Evolutionary conservation across 2,113 vertebrate genomes (phyloP).

Genomic region (Mungos mungo): DNA sequence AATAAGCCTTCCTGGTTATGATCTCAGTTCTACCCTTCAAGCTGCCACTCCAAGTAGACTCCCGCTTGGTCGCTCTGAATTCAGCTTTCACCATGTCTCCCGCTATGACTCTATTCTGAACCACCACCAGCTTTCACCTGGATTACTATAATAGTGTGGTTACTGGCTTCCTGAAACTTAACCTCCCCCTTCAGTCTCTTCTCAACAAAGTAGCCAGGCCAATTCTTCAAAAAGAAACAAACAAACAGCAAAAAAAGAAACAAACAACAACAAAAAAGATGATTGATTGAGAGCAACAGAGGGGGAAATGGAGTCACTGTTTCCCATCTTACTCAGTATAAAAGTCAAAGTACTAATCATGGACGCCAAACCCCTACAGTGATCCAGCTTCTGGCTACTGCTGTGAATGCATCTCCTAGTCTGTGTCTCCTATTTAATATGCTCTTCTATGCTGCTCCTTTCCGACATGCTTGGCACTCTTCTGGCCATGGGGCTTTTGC

Average conservation of each 20-base stretch:
- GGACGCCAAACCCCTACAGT: neutral
- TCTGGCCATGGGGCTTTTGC: neutral
- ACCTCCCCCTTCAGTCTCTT: neutral
- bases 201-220: neutral
- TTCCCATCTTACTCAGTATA: neutral
- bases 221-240: neutral
- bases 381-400: neutral
- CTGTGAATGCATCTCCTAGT: no score
- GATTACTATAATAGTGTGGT: neutral
- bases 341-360: neutral
- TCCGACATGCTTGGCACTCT: no score
- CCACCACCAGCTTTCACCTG: neutral
- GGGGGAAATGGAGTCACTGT: neutral
- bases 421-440: fast-evolving
- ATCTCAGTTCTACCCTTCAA: neutral
- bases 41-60: neutral
- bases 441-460: neutral
- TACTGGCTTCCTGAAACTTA: neutral
- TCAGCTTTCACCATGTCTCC: neutral
- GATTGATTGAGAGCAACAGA: neutral
- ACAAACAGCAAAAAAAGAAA: no score
- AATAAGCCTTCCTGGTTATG: neutral
- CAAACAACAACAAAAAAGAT: neutral
- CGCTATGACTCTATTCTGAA: neutral
- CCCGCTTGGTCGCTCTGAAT: neutral